Evolutionary conservation across 2,797 vertebrate species (phyloP).

Genomic region (Tapera naevia): DNA sequence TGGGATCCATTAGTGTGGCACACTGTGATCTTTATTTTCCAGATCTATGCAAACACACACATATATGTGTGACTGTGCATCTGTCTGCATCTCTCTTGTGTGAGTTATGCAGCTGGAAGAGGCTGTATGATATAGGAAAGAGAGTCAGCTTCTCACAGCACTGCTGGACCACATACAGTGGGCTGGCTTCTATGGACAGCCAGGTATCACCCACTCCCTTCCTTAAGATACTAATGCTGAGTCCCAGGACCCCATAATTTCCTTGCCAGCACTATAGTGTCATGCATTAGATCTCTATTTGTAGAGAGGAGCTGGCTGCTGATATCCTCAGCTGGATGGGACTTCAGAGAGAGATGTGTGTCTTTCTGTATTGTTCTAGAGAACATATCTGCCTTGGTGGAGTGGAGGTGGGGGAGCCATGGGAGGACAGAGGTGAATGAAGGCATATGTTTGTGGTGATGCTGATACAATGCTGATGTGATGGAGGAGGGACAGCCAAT

Average conservation of each 20-base stretch:
- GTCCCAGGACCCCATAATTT: not conserved
- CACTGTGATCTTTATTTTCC: not conserved
- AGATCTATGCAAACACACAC: not conserved
- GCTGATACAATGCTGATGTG: not conserved
- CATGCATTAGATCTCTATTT: not conserved
- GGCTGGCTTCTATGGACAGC: not conserved
- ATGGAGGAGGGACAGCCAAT: not conserved
- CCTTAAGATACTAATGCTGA: not conserved
- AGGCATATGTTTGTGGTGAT: not conserved
- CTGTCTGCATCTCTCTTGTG: not conserved
- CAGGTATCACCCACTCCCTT: not conserved
- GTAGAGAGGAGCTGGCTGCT: not conserved
- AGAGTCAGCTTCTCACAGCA: not conserved
- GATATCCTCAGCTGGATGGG: not conserved
- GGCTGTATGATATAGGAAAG: not conserved
- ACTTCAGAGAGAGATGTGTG: not conserved
- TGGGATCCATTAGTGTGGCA: constrained; percentile 17
- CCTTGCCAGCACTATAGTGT: not conserved
- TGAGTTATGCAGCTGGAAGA: not conserved
- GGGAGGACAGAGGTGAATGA: not conserved
- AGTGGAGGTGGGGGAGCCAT: fast-evolving
- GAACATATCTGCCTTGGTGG: not conserved
- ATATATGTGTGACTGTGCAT: fast-evolving
- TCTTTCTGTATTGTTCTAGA: not conserved
- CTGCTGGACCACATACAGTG: not conserved